A percentile compares a stretch with the other conserved stretches of the same genome.
phyloP scores from a whole-genome alignment of 2,888 invertebrate genomes.

The Dendrolimus pini region DNA sequence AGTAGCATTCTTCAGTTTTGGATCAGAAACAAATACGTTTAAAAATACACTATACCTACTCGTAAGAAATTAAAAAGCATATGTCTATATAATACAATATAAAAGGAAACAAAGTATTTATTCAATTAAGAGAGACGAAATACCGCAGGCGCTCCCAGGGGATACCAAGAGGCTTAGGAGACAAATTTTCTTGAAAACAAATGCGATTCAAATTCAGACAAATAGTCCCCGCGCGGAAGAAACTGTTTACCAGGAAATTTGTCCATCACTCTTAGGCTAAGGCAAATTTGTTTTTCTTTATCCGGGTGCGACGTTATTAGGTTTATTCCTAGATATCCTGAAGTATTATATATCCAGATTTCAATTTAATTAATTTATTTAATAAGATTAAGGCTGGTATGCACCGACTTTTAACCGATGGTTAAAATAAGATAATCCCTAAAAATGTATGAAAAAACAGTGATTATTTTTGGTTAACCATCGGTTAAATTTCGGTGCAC shows the following conservation, averaged over 20 bases:
- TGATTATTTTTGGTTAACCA: too few species aligned
- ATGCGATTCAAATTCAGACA: conserved; percentile 76
- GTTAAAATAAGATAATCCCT: too few species aligned
- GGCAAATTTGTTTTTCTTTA: conserved; percentile 60
- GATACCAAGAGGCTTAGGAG: conserved; percentile 63
- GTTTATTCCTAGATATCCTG: background rate
- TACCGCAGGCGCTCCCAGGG: conserved; percentile 45
- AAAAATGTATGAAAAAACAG: too few species aligned
- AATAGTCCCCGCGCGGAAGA: conserved; percentile 71
- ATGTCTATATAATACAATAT: conserved; percentile 30
- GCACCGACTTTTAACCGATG: too few species aligned
- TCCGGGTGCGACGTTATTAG: conserved; percentile 14
- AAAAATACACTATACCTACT: background rate
- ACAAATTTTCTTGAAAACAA: conserved; percentile 72
- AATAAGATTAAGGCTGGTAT: too few species aligned
- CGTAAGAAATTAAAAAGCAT: too few species aligned
- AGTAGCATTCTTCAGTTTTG: too few species aligned
- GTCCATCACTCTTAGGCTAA: conserved; percentile 68
- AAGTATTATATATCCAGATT: background rate
- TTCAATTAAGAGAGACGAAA: conserved; percentile 66
- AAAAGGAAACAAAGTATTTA: conserved; percentile 43
- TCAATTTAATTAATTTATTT: too few species aligned
- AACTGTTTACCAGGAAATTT: conserved; percentile 72
- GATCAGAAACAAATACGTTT: background rate
- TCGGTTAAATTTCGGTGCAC: too few species aligned